A percentile compares a stretch with the other conserved stretches of the same genome.
Conservation (phyloP, 2,888 invertebrate species). For the Habroteleia sp. region DNA sequence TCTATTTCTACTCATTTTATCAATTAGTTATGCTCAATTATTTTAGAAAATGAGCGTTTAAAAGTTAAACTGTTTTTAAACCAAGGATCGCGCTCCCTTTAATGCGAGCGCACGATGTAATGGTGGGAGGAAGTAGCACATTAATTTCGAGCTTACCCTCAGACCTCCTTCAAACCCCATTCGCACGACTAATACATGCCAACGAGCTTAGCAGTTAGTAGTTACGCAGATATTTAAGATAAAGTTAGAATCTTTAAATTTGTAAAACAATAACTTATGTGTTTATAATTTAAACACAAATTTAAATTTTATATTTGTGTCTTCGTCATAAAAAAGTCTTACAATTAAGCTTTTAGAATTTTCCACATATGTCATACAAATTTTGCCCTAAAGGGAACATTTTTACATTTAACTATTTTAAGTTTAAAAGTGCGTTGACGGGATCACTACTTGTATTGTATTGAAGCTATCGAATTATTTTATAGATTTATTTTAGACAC, state of each 20-base stretch:
- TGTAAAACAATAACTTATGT: conserved; percentile 31
- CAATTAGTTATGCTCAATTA: conserved; percentile 16
- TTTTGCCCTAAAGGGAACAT: too few species aligned
- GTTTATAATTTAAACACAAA: too few species aligned
- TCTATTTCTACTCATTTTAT: too few species aligned
- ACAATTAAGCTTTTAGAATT: too few species aligned
- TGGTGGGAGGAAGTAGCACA: conserved; percentile 75
- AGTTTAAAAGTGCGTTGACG: too few species aligned
- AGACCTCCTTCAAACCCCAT: conserved; percentile 71
- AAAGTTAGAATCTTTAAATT: conserved; percentile 50
- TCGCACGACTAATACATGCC: conserved; percentile 67
- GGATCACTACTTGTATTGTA: too few species aligned
- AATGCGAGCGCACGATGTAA: conserved; percentile 59
- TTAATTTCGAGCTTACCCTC: conserved; percentile 78
- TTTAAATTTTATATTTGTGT: too few species aligned
- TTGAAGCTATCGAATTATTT: too few species aligned
- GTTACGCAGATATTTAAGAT: conserved; percentile 66
- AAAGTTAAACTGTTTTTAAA: conserved; percentile 55
- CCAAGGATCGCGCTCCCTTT: conserved; percentile 53
- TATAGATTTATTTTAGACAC: too few species aligned
- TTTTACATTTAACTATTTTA: too few species aligned
- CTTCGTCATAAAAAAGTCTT: too few species aligned
- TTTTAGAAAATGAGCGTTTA: conserved; percentile 32
- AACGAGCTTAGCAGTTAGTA: conserved; percentile 67
- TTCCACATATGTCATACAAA: too few species aligned